phyloP scores from a whole-genome alignment of 1,140 invertebrate genomes.

The Doryteuthis pealeii region DNA sequence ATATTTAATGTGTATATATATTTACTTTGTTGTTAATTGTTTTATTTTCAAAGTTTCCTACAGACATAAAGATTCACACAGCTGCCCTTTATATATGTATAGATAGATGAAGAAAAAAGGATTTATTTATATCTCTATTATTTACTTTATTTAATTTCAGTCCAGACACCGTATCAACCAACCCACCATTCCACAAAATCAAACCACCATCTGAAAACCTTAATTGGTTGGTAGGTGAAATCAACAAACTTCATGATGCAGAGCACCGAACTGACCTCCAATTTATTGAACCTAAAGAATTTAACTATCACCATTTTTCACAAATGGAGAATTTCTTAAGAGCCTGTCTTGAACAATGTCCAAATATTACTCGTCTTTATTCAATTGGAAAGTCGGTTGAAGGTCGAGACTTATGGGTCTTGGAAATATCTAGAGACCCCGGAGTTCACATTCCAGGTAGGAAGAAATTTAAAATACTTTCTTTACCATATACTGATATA shows the following conservation, averaged over 20 bases:
- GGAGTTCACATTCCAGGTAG: conserved; percentile 86
- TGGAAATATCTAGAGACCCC: conserved; percentile 83
- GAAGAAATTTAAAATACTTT: conserved; percentile 62
- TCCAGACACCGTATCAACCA: too few species aligned
- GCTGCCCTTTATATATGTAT: too few species aligned
- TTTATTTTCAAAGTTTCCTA: too few species aligned
- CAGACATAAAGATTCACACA: too few species aligned
- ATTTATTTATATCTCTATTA: too few species aligned
- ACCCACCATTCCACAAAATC: too few species aligned
- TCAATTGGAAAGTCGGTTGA: conserved; percentile 51
- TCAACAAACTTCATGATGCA: conserved; percentile 44
- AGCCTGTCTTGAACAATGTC: conserved; percentile 76
- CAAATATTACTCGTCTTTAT: conserved; percentile 62
- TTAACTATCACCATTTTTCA: conserved; percentile 87
- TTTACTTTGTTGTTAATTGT: too few species aligned
- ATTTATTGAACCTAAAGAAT: conserved; percentile 64
- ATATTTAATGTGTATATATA: too few species aligned
- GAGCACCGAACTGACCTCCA: conserved; percentile 38
- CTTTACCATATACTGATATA: too few species aligned
- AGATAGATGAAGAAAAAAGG: too few species aligned
- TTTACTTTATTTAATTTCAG: too few species aligned
- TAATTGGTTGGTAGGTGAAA: conserved; percentile 21
- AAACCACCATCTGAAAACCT: neutral
- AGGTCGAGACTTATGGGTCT: conserved; percentile 90
- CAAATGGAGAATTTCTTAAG: conserved; percentile 81